Percentiles rank a stretch among this genome's conserved stretches.
Conservation (phyloP, 2,888 invertebrate species). For the Acronicta psi region DNA sequence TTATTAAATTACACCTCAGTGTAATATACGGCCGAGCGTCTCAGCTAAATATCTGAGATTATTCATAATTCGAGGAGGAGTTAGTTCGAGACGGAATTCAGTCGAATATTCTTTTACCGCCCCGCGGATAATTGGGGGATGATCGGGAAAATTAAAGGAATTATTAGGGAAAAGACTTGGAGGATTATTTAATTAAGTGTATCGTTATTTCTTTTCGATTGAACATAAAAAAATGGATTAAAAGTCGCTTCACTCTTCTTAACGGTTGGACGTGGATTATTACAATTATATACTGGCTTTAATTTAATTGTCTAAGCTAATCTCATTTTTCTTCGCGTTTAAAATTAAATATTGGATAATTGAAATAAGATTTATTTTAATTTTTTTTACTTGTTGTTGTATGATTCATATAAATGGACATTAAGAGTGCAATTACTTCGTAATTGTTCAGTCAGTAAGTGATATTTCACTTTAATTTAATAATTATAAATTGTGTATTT, state of each 20-base stretch:
- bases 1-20: constrained; percentile 14
- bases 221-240: constrained; percentile 14
- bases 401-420: too few relatives aligned
- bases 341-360: too few relatives aligned
- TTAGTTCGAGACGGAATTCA: constrained; percentile 35
- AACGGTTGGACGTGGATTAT: neutral
- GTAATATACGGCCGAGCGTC: constrained; percentile 28
- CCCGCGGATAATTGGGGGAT: constrained; percentile 40
- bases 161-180: constrained; percentile 45
- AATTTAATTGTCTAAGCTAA: too few relatives aligned
- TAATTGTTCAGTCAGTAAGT: too few relatives aligned
- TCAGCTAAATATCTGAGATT: constrained; percentile 43
- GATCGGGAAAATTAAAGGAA: constrained; percentile 47
- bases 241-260: constrained; percentile 1
- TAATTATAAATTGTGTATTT: neutral
- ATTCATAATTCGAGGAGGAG: constrained; percentile 46
- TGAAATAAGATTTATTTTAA: too few relatives aligned
- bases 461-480: too few relatives aligned
- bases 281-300: neutral
- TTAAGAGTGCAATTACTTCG: too few relatives aligned
- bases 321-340: too few relatives aligned
- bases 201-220: constrained; percentile 32
- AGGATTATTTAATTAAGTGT: constrained; percentile 53
- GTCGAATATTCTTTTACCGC: constrained; percentile 48
- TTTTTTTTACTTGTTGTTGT: too few relatives aligned